Evolutionary conservation across 2,888 invertebrate species (phyloP), one percentile per base, ranked within the genome.

Genomic region (Polymixis lichenea): DNA sequence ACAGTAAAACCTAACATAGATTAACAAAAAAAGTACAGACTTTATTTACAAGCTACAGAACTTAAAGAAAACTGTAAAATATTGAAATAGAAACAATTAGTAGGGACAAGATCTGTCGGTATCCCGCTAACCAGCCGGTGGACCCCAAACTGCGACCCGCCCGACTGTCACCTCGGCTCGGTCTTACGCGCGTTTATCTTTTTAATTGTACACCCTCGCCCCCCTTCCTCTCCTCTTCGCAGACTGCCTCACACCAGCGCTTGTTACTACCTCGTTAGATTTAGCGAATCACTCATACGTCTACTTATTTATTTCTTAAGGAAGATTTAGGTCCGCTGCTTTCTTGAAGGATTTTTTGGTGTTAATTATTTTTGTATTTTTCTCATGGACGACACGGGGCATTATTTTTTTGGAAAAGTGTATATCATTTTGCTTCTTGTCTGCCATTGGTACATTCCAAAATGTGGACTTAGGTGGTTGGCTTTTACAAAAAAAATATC

Each of bases 141-240:
- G 90, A 91, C 93, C 94, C 94, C 93, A 91, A 91, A 91, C 91
- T 85, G 87, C 84, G 87, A 87, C 85, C 89, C 89, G 80, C 92
- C 94, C 93, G 91, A 90, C 92, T 93, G 94, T 93, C 94, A 93
- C 94, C 93, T 93, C 92, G 92, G 87, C 93, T 93, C 90, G 93
- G 93, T 94, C 95, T 95, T 95, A 93, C 90, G 91, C 92, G 94
- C 95, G 95, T 95, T 96, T 95, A 95, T 96, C 95, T 96, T 96
- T 96, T 96, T 96, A 95, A 96, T 96, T 96, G 95, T 92, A 89
- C 93, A 91, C 90, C 91, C 90, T 80, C 85, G 84, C 82, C 79
- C 82, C 82, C 80, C 28, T 17, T 15, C 68, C 77, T 82, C 85
- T 85, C 84, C 81, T 82, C 86, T 78, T 72, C n/a, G 51, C 70